phyloP scores from a whole-genome alignment of 2,113 vertebrate species.

The cat (Felis catus) region DNA sequence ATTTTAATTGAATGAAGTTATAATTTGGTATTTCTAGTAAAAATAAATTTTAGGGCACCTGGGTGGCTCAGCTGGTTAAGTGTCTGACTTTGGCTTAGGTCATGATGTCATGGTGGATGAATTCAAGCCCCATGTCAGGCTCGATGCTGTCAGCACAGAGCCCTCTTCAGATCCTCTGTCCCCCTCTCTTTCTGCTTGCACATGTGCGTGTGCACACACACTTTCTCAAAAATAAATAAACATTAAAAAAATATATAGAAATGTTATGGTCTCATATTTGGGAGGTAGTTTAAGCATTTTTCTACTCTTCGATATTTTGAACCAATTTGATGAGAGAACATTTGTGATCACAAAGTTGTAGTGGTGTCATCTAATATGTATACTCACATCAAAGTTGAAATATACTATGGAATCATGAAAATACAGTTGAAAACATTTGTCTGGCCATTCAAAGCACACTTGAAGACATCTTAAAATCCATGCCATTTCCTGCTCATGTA shows the following conservation, averaged over 20 bases:
- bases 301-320: not conserved
- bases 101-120: no score
- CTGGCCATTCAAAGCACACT: not conserved
- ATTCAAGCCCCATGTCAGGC: no score
- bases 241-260: not conserved
- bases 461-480: not conserved
- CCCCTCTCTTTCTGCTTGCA: no score
- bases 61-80: no score
- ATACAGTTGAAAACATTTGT: not conserved
- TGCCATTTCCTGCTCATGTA: not conserved
- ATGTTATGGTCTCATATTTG: not conserved
- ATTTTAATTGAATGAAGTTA: not conserved
- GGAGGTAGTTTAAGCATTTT: not conserved
- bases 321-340: not conserved
- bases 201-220: no score
- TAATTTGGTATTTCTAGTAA: not conserved
- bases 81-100: no score
- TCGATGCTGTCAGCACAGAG: no score
- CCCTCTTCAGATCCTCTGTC: no score
- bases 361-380: not conserved
- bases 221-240: no score
- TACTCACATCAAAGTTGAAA: not conserved
- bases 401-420: not conserved
- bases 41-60: not conserved
- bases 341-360: not conserved